These are phyloP conservation scores for Drosophila meridiana DNA, from an alignment of 2,888 invertebrate genomes.

Conservation along the genomic window DNA sequence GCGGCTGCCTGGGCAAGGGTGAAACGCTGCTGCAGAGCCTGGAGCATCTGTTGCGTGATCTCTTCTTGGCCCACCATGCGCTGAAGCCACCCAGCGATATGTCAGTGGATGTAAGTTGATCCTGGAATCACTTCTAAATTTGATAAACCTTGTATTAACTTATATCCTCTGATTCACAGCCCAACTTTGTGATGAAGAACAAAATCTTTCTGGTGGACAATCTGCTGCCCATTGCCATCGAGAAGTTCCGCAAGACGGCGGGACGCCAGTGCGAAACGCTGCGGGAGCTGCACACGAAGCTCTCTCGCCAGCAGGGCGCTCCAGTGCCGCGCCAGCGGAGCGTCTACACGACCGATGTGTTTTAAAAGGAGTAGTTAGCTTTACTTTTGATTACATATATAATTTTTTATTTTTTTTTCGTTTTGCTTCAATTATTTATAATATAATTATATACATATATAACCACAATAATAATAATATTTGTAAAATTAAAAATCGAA, in stretches of 20 bases:
- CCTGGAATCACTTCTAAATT: not conserved
- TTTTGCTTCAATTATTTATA: slow-evolving; percentile 82
- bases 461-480: slow-evolving; percentile 83
- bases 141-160: not conserved
- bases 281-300: slow-evolving; percentile 73
- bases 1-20: slow-evolving; percentile 83
- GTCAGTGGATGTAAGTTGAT: slow-evolving; percentile 82
- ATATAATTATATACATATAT: slow-evolving; percentile 84
- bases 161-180: slow-evolving; percentile 62
- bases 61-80: slow-evolving; percentile 83
- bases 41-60: slow-evolving; percentile 81
- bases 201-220: slow-evolving; percentile 83
- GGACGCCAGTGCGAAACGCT: slow-evolving; percentile 79
- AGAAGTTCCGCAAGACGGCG: slow-evolving; percentile 82
- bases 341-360: slow-evolving; percentile 85
- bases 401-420: slow-evolving; percentile 79
- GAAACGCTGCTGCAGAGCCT: slow-evolving; percentile 81
- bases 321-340: slow-evolving; percentile 84
- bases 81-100: slow-evolving; percentile 82
- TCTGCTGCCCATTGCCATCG: slow-evolving; percentile 82
- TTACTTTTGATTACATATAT: slow-evolving; percentile 82
- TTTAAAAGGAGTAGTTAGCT: slow-evolving; percentile 61
- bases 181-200: slow-evolving; percentile 84
- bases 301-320: slow-evolving; percentile 73
- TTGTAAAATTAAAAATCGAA: slow-evolving; percentile 81